Percentiles rank a stretch among this genome's conserved stretches.
Evolutionary conservation across 2,888 invertebrate species (phyloP).

Genomic region (Buathra laborator): DNA sequence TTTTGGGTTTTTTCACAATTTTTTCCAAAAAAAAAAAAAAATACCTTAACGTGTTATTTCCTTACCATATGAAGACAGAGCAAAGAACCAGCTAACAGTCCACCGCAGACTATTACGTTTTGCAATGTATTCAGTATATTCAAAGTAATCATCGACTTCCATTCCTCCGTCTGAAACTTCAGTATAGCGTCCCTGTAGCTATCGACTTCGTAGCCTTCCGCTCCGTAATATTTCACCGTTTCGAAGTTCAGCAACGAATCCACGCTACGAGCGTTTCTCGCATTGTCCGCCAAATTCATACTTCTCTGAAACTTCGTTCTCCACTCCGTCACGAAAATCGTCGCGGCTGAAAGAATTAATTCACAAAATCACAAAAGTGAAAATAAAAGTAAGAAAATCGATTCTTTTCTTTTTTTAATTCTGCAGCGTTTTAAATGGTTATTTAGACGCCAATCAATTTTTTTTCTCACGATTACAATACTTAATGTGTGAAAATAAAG

Average conservation of each 20-base stretch:
- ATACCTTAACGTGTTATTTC: not conserved
- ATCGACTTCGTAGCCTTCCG: conserved; percentile 96
- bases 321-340: conserved; percentile 98
- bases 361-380: not conserved
- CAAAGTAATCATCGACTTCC: conserved; percentile 93
- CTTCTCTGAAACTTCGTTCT: conserved; percentile 96
- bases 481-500: no score
- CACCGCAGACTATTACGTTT: conserved; percentile 95
- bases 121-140: conserved; percentile 96
- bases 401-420: no score
- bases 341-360: conserved; percentile 90
- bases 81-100: conserved; percentile 94
- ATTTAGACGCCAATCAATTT: no score
- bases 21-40: not conserved
- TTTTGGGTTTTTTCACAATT: no score
- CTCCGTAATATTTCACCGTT: conserved; percentile 99
- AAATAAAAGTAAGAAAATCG: not conserved
- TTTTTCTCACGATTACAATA: no score
- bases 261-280: conserved; percentile 95
- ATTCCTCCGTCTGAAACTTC: conserved; percentile 96
- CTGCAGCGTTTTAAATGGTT: no score
- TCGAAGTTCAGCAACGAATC: conserved; percentile 99
- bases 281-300: conserved; percentile 98
- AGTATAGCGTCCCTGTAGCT: conserved; percentile 94
- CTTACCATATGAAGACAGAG: conserved; percentile 94